These are phyloP conservation scores for Spisula subtruncata DNA, from an alignment of 2,888 invertebrate species.

Conservation along the genomic window DNA sequence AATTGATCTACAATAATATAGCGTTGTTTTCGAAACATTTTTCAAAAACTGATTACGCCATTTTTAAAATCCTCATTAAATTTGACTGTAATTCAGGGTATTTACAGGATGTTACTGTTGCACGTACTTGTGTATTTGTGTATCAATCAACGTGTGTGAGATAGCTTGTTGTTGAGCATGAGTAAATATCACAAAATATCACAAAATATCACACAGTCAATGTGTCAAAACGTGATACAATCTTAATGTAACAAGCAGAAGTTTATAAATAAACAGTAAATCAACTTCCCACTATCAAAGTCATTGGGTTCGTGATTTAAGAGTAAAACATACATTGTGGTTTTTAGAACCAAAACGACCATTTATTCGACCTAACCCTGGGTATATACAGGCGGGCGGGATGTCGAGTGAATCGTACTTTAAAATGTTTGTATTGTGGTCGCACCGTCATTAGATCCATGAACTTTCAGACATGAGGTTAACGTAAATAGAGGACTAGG, in stretches of 20 bases:
- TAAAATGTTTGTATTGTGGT: background rate
- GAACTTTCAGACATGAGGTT: background rate
- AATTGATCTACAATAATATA: background rate
- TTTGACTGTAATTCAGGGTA: background rate
- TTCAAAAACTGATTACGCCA: background rate
- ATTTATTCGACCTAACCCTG: background rate
- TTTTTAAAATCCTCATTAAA: background rate
- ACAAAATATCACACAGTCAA: slow-evolving; percentile 37
- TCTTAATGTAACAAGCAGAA: slow-evolving; percentile 33
- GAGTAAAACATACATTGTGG: background rate
- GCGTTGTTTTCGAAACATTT: background rate
- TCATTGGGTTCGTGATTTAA: slow-evolving; percentile 7
- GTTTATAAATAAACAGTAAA: background rate
- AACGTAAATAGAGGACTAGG: background rate
- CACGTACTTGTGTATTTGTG: background rate
- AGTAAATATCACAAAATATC: slow-evolving; percentile 29
- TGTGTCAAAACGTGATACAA: slow-evolving; percentile 45
- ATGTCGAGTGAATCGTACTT: background rate
- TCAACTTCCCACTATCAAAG: slow-evolving; percentile 1
- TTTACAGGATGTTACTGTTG: background rate
- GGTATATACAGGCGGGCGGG: background rate
- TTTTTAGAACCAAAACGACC: background rate
- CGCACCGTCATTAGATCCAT: background rate
- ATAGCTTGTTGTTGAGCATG: background rate
- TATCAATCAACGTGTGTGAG: slow-evolving; percentile 29